Base-by-base conservation (phyloP, 1,140 invertebrate genomes). In the Monomorium pharaonis region DNA sequence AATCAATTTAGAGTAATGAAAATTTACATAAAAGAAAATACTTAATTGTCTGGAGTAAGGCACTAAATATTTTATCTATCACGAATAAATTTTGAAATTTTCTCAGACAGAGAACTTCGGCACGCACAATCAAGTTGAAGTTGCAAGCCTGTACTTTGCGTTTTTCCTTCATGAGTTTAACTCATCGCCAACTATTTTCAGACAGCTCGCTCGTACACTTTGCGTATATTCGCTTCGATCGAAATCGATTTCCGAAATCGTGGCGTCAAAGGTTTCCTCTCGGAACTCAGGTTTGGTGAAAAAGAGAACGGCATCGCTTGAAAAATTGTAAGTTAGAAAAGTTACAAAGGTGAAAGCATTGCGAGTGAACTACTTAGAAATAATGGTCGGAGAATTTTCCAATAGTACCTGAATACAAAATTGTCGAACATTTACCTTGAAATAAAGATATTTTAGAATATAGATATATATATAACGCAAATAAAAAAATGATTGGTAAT, bases 71-170 rank as follows among this genome's bases (percentile, higher is more conserved):
- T 18, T 5, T 58, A n/a, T 74, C 63, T 63, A 62, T 27, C 27
- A 47, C 78, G 86, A 89, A 88, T 89, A 89, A 89, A 89, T 89
- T 89, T 89, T 69, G 27, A 37, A 49, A 88, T 76, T 75, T 56
- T 47, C 54, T 54, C 62, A 30, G 21, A 47, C 42, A 37, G 51
- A 69, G 42, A 89, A 89, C 83, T 89, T 89, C 75, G 58, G 27
- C 30, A 54, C 67, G 54, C 60, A 77, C 56, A 80, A 69, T 47
- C 33, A n/a, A 27, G 30, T 24, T 42, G n/a, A 81, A 89, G 87
- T 89, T 89, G 60, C 63, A 49, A 88, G 69, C 83, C 75, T 76
- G 69, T 65, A 56, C 54, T 42, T 47, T 49, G 83, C 75, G 81
- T 89, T 88, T 89, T 88, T 30, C 69, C 54, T 47, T 21, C 75